A percentile compares a stretch with the other conserved stretches of the same genome.
Conservation (phyloP, 2,888 invertebrate genomes). For the Hirudinaria manillensis region DNA sequence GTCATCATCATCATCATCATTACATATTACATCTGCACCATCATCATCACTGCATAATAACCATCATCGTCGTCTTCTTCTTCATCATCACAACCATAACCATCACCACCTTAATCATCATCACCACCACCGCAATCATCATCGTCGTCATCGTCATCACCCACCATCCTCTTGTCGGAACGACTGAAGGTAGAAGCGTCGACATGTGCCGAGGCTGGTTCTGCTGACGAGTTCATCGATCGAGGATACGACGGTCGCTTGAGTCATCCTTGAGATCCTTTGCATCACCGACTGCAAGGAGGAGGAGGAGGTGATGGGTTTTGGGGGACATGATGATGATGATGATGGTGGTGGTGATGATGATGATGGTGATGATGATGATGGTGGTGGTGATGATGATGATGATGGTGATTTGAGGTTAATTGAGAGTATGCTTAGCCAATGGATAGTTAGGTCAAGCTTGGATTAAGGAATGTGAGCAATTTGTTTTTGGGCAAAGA, state of each 20-base stretch:
- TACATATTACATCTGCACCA: no score
- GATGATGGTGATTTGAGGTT: neutral
- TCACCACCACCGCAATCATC: no score
- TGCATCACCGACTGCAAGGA: slow-evolving; percentile 65
- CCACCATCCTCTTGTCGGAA: slow-evolving; percentile 50
- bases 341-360: no score
- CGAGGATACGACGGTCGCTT: slow-evolving; percentile 77
- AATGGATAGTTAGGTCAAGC: no score
- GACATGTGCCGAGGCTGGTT: slow-evolving; percentile 76
- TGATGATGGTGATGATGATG: neutral
- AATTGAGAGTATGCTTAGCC: neutral
- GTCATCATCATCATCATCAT: no score
- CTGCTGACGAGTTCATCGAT: slow-evolving; percentile 72
- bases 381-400: neutral
- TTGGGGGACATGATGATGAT: no score
- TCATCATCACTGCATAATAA: no score
- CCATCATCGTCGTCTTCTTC: no score
- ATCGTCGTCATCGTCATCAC: no score
- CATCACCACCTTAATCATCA: no score
- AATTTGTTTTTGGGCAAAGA: no score
- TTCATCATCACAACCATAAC: neutral
- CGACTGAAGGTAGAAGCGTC: slow-evolving; percentile 67
- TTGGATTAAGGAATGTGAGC: no score
- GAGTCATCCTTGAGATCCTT: slow-evolving; percentile 69
- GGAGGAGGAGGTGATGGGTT: neutral